Evolutionary conservation across 2,113 vertebrate species (phyloP), one percentile per base, ranked within the genome.

Genomic region (Grallaria varia): DNA sequence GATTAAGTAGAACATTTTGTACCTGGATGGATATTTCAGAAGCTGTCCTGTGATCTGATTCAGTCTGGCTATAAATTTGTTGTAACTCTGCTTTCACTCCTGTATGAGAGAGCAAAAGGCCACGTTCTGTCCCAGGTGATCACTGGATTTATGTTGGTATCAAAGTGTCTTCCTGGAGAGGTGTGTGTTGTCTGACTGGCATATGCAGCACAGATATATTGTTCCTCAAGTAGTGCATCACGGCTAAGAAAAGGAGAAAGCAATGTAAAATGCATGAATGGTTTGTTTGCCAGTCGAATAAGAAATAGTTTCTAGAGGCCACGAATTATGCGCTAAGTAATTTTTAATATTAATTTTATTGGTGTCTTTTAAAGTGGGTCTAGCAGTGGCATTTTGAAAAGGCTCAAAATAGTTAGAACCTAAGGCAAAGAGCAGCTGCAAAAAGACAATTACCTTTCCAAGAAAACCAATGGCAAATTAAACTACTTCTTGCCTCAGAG

Each of bases 331-430:
- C 5, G 0, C 44, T 4, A 52, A 87, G 68, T 89, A 7, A 31
- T 93, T 78, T 62, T 64, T 84, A 92, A 93, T 92, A 75, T 95
- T 97, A 50, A 88, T 94, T 90, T 89, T 56, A 72, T 84, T 27
- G 33, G 35, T 53, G 82, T 63, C 82, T 88, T 95, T 63, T 59
- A 37, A 94, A 91, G 75, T 63, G 59, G 30, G 75, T 92, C 35
- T 55, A 50, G 78, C 67, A 59, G 39, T 88, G 75, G 42, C 22
- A 66, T 90, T 96, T 83, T 77, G 64, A 71, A 88, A 75, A 73
- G 20, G n/a, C 28, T 90, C 18, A 31, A 2, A 82, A 53, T 35
- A 81, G 64, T 50, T 47, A 56, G 52, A 44, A 89, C 28, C 60
- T 59, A 10, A 1, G 2, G 64, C 75, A 89, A 49, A 87, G 44